Percentiles rank a stretch among this genome's conserved stretches.
phyloP scores from a whole-genome alignment of 2,113 vertebrate genomes.

The Heliornis fulica region DNA sequence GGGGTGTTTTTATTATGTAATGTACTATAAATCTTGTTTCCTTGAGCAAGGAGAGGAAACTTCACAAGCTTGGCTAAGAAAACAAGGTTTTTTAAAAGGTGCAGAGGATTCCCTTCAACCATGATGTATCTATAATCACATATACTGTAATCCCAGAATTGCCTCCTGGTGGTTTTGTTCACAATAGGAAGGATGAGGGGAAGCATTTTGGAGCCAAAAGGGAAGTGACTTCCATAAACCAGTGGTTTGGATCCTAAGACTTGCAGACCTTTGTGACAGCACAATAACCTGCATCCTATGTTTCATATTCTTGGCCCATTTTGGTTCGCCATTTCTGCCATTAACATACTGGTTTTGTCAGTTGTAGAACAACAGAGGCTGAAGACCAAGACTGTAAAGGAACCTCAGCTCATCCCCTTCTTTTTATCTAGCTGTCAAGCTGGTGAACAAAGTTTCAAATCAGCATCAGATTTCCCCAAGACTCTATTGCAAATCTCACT shows the following conservation, averaged over 20 bases:
- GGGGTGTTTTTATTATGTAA: not conserved
- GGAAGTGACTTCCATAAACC: not conserved
- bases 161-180: not conserved
- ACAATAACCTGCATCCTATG: not conserved
- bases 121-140: not conserved
- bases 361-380: not conserved
- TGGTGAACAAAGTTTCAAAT: not conserved
- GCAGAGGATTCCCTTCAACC: not conserved
- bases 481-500: not conserved
- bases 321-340: not conserved
- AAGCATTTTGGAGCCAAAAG: not conserved
- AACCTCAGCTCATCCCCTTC: not conserved
- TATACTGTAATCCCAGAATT: not conserved
- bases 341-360: not conserved
- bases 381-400: not conserved
- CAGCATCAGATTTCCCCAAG: not conserved
- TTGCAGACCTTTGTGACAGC: not conserved
- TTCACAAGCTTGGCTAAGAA: not conserved
- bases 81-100: not conserved
- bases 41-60: not conserved
- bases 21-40: not conserved
- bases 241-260: not conserved
- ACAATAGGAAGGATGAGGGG: not conserved
- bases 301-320: not conserved
- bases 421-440: not conserved